These are phyloP conservation scores for Ophiodon elongatus DNA, from an alignment of 2,113 vertebrate species.

Conservation along the genomic window DNA sequence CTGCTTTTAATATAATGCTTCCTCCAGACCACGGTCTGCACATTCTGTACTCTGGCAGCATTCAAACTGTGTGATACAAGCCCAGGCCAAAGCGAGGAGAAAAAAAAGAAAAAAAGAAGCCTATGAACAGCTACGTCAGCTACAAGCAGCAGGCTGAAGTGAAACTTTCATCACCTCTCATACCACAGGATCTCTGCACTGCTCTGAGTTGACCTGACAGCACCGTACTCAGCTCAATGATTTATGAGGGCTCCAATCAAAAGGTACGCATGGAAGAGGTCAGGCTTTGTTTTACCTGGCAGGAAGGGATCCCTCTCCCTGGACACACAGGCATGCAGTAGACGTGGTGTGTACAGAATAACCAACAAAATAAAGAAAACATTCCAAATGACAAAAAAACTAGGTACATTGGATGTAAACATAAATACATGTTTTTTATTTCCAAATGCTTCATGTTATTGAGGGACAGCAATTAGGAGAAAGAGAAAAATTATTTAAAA, in stretches of 20 bases:
- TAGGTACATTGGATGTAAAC: neutral
- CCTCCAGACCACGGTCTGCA: neutral
- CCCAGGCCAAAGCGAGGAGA: neutral
- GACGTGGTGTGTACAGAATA: neutral
- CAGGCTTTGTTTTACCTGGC: neutral
- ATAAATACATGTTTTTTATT: neutral
- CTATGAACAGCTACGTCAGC: neutral
- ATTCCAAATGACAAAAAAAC: neutral
- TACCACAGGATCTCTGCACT: slow-evolving; percentile 1
- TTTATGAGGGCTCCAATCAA: neutral
- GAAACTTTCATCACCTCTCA: slow-evolving; percentile 7
- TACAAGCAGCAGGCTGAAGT: neutral
- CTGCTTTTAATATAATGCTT: neutral
- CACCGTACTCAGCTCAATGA: slow-evolving; percentile 13
- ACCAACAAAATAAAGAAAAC: neutral
- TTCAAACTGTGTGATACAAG: neutral
- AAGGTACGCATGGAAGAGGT: neutral
- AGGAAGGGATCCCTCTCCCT: neutral
- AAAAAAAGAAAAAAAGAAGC: too few species aligned
- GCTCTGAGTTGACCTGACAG: slow-evolving; percentile 28
- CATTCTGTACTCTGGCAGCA: neutral
- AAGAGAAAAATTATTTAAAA: too few species aligned
- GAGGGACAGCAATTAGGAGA: neutral
- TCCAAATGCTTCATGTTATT: neutral
- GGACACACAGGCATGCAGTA: neutral